Base-by-base conservation (phyloP, 2,797 vertebrate species). In the Tympanoctomys barrerae region DNA sequence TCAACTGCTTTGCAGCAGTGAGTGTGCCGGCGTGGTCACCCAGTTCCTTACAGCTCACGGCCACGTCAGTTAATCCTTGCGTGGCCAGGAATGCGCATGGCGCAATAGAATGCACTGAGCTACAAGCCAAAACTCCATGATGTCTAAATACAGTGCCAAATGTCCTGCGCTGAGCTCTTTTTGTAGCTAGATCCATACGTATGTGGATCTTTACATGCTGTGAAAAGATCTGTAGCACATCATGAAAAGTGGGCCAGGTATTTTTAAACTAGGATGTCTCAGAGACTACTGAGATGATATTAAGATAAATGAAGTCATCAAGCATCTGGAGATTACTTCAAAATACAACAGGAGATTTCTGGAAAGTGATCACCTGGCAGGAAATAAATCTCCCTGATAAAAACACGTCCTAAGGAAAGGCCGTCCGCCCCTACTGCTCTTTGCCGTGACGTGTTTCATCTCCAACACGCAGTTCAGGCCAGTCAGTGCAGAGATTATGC, bases 361-460 rank as follows among this genome's bases (percentile, higher is more conserved):
- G 73, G 42, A 59, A 92, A 31, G 5, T 1, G 16, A 68, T 78
- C 39, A 85, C 7, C 16, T 75, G 9, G 62, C 71, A 26, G 52
- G 42, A 92, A 95, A 90, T 49, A 82, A 87, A 90, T n/a, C 91
- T 91, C 73, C 22, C 75, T 86, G 78, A 87, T 71, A 90, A 87
- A 57, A 73, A n/a, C 21, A 80, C 42, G 49, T 87, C 1, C 28
- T n/a, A 46, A 33, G 42, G 64, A 80, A 92, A 70, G 64, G 9
- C 39, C 68, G 7, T 66, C 73, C 24, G 62, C 12, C 66, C 73
- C 21, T 52, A 59, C n/a, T 73, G 49, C 86, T 61, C 80, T n/a
- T 79, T 59, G n/a, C 4, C 12, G 28, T 71, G 75, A 81, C 33
- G 4, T 24, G 68, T 90, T 89, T 93, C 31, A 36, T 92, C n/a